Evolutionary conservation across 30 jellyfish, hydroid and myxozoan genomes (phyloP), one percentile per base, ranked within the genome.

Genomic region (Aurelia coerulea): DNA sequence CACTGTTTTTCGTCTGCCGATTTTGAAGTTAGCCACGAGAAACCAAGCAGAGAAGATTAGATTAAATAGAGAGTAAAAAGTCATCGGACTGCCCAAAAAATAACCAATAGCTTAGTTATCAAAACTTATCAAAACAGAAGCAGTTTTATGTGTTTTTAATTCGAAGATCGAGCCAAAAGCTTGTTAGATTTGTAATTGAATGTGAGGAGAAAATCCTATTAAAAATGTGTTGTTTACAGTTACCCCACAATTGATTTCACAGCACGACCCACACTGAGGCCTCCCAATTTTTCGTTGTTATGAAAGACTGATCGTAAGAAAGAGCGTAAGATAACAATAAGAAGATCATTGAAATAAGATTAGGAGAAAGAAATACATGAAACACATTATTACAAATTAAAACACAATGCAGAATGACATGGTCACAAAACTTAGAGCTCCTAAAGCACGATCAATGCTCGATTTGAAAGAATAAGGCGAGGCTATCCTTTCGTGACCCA

Each of bases 1-100:
- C 87, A 76, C 87, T 62, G 87, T 77, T 77, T 77, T 77, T 77
- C 87, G 87, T 77, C 87, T 59, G 77, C 41, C 87, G 46, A 77
- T 77, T 76, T 76, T n/a, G 42, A 75, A 29, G 42, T 76, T 76
- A 39, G 87, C 87, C 87, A 77, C 19, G 78, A 77, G 77, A 77
- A 77, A 33, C 87, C 76, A 77, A 77, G 78, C 87, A 77, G 87
- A 62, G 51, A 77, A 77, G 8, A 77, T 77, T 41, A 77, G 87
- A 77, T 77, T 77, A 77, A 14, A 46, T 3, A 17, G 33, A 76
- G 49, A 77, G 41, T 35, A 75, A 49, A 68, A 62, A 60, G 69
- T 62, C 42, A 59, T 75, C 42, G 68, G 87, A 77, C 42, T 58
- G 77, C 70, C 64, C 50, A 46, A 29, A 33, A 18, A 58, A 34